Percentiles rank a stretch among this genome's conserved stretches.
These are phyloP conservation scores for Misgurnus anguillicaudatus DNA, from an alignment of 2,113 vertebrate genomes.

Conservation along the genomic window DNA sequence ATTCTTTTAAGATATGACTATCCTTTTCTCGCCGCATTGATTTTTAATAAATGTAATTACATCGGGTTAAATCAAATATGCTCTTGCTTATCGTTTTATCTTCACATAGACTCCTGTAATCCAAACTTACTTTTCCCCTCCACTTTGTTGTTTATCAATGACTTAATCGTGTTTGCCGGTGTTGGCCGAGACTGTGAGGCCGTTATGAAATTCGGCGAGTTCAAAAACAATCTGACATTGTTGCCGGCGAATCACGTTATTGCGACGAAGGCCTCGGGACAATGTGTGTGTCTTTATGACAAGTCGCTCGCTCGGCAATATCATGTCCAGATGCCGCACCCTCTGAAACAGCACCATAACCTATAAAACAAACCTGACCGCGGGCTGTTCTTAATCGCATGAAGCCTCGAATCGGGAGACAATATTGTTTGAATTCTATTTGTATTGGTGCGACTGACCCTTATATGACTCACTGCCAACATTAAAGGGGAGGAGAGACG, in stretches of 20 bases:
- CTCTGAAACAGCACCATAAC: slow-evolving; percentile 66
- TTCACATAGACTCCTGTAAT: slow-evolving; percentile 53
- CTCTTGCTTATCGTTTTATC: slow-evolving; percentile 50
- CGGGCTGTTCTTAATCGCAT: slow-evolving; percentile 80
- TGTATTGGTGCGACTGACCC: slow-evolving; percentile 91
- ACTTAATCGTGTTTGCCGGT: slow-evolving; percentile 62
- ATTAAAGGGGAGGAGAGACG: slow-evolving; percentile 66
- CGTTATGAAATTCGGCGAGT: slow-evolving; percentile 56
- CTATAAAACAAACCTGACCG: slow-evolving; percentile 83
- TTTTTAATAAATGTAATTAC: slow-evolving; percentile 54
- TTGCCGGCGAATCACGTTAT: slow-evolving; percentile 62
- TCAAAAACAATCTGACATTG: slow-evolving; percentile 62
- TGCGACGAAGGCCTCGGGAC: slow-evolving; percentile 61
- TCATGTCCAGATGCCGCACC: slow-evolving; percentile 65
- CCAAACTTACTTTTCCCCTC: slow-evolving; percentile 56
- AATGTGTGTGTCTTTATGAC: slow-evolving; percentile 58
- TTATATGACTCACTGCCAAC: slow-evolving; percentile 83
- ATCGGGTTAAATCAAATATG: slow-evolving; percentile 52
- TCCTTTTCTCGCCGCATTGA: slow-evolving; percentile 32
- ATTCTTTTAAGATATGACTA: slow-evolving; percentile 37
- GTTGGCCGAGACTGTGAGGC: slow-evolving; percentile 34
- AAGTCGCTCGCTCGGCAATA: slow-evolving; percentile 45
- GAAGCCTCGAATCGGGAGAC: slow-evolving; percentile 82
- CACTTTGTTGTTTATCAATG: slow-evolving; percentile 54
- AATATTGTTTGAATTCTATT: slow-evolving; percentile 94